These are phyloP conservation scores for Loxodonta africana DNA, from an alignment of 2,113 vertebrate species.

Conservation along the genomic window DNA sequence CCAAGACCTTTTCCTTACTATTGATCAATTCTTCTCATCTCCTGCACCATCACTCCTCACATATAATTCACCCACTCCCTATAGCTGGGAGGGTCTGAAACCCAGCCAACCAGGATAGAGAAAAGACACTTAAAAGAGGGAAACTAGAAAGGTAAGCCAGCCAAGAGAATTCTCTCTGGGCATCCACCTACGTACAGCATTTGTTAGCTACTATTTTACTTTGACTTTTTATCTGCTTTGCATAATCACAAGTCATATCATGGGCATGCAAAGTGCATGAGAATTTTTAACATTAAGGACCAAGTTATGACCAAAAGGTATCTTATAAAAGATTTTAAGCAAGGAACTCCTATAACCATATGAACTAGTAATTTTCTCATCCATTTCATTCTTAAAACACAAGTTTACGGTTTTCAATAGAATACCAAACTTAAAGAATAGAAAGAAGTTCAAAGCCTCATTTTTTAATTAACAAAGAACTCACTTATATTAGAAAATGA, in stretches of 20 bases:
- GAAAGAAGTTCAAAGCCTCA: conserved; percentile 57
- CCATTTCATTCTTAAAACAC: neutral
- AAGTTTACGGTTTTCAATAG: conserved; percentile 20
- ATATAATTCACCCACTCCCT: neutral
- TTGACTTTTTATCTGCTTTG: neutral
- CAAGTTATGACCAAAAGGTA: neutral
- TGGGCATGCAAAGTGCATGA: neutral
- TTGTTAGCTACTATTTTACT: neutral
- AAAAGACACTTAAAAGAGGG: neutral
- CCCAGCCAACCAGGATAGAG: neutral
- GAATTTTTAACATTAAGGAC: conserved; percentile 48
- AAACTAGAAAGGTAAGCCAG: neutral
- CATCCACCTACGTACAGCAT: neutral
- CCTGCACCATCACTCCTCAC: neutral
- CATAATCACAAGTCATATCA: conserved; percentile 3
- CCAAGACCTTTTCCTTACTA: neutral
- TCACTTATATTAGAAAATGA: conserved; percentile 12
- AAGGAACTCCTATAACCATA: conserved; percentile 5
- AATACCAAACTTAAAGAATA: conserved; percentile 28
- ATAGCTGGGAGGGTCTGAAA: neutral
- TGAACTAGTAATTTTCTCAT: conserved; percentile 26
- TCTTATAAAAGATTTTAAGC: conserved; percentile 2
- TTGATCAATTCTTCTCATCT: neutral
- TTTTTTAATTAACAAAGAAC: conserved; percentile 31
- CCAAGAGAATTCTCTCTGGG: neutral